phyloP scores from a whole-genome alignment of 2,113 vertebrate genomes.

The Pelecanoides urinatrix region DNA sequence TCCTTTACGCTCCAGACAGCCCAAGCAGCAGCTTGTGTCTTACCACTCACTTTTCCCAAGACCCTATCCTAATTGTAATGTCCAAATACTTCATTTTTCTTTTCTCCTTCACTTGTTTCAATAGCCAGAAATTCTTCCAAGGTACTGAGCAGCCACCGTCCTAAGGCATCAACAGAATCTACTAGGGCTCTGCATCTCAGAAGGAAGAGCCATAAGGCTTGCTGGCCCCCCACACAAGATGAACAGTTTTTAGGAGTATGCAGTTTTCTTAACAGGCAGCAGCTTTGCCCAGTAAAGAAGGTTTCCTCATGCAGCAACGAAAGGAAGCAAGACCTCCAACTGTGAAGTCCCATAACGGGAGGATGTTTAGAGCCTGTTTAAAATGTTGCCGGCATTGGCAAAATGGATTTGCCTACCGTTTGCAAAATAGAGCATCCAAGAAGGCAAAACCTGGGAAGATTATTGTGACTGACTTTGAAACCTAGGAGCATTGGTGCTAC shows the following conservation, averaged over 20 bases:
- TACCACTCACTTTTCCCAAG: background rate
- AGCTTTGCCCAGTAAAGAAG: background rate
- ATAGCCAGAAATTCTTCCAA: constrained; percentile 9
- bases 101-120: constrained; percentile 22
- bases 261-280: background rate
- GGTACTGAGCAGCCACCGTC: background rate
- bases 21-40: background rate
- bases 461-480: background rate
- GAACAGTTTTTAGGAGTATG: background rate
- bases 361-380: background rate
- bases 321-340: background rate
- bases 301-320: background rate
- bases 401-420: background rate
- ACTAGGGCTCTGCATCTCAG: background rate
- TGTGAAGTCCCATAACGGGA: background rate
- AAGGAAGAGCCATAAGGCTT: background rate
- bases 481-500: background rate
- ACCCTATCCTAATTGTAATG: background rate
- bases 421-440: background rate
- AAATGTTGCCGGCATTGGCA: background rate
- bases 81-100: background rate
- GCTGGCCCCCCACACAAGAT: background rate
- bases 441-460: background rate
- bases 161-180: constrained; percentile 11
- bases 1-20: background rate